Conservation (phyloP, 2,888 invertebrate genomes). For the Phania funesta region DNA sequence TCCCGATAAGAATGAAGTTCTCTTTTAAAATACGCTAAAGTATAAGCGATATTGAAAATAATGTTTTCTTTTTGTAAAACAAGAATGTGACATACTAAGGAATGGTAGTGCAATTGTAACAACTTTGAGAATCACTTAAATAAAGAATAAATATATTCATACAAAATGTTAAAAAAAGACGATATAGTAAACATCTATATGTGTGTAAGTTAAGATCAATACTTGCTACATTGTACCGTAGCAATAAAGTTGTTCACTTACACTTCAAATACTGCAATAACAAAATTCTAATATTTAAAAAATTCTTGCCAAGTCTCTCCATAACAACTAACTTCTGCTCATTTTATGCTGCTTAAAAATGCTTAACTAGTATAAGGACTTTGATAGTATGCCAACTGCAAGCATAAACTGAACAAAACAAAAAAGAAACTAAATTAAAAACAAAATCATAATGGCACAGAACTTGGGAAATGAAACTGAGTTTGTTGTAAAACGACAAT, state of each 20-base stretch:
- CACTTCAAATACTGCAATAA: slow-evolving; percentile 19
- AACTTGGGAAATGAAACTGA: slow-evolving; percentile 28
- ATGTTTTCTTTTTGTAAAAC: no score
- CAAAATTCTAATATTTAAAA: slow-evolving; percentile 10
- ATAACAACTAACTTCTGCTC: neutral
- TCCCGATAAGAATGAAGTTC: no score
- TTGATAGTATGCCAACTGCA: slow-evolving; percentile 49
- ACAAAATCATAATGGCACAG: slow-evolving; percentile 3
- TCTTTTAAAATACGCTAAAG: no score
- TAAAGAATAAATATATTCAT: no score
- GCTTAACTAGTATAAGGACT: slow-evolving; percentile 9
- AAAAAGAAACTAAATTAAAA: neutral
- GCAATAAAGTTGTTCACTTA: slow-evolving; percentile 50
- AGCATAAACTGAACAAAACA: neutral
- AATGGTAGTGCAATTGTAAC: no score
- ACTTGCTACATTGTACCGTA: slow-evolving; percentile 11
- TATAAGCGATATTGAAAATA: no score
- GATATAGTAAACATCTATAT: no score
- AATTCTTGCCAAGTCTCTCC: slow-evolving; percentile 44
- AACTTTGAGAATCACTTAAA: no score
- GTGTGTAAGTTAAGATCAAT: neutral
- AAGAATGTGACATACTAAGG: no score
- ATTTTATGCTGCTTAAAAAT: slow-evolving; percentile 18
- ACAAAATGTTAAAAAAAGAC: no score
- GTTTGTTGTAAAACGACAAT: slow-evolving; percentile 59